Percentiles rank a stretch among this genome's conserved stretches.
phyloP scores from a whole-genome alignment of 1,140 invertebrate genomes.

The Bilobella aurantiaca region DNA sequence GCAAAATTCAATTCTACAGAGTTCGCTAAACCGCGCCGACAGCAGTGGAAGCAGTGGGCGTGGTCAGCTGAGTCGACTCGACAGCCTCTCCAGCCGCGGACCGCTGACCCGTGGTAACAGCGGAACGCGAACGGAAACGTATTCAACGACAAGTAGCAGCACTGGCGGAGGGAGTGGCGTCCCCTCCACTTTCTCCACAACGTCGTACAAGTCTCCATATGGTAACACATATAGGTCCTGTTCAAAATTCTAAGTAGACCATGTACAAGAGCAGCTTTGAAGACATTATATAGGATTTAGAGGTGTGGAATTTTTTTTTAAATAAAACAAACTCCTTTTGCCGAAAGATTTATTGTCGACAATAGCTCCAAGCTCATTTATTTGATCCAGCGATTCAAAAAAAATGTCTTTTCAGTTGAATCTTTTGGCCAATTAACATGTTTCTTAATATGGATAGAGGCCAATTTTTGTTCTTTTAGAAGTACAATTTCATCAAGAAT shows the following conservation, averaged over 20 bases:
- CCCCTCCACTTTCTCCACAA: not conserved
- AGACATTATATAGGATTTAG: not conserved
- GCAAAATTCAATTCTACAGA: slow-evolving; percentile 2
- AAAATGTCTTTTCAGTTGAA: not conserved
- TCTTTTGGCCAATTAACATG: not conserved
- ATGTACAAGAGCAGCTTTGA: not conserved
- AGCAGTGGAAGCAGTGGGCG: not conserved
- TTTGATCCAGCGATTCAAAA: no score
- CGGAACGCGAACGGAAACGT: not conserved
- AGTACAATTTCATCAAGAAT: no score
- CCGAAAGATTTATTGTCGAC: not conserved
- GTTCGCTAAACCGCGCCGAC: not conserved
- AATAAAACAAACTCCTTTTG: not conserved
- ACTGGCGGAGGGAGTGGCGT: not conserved
- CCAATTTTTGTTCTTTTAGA: not conserved
- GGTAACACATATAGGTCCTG: not conserved
- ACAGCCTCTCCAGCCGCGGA: not conserved
- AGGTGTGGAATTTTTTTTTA: not conserved
- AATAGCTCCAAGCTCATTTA: not conserved
- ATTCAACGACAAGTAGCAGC: not conserved
- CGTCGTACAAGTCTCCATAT: slow-evolving; percentile 2
- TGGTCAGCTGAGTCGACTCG: not conserved
- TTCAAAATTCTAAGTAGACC: not conserved
- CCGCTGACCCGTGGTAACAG: not conserved
- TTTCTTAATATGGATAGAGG: not conserved